Conservation (phyloP, 2,113 vertebrate genomes). For the Clupea harengus region DNA sequence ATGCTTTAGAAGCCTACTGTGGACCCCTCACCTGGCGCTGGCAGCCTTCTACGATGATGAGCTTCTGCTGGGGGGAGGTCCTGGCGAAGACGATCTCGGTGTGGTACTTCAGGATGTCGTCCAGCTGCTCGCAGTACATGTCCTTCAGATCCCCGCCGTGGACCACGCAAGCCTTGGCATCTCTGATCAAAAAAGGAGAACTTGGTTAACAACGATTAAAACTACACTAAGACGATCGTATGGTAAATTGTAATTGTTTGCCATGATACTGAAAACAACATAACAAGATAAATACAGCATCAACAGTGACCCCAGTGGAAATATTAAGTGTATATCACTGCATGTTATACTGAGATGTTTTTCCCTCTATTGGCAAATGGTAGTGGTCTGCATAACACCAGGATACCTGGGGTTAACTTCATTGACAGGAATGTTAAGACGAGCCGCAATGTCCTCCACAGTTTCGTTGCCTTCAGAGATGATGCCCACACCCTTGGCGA, state of each 20-base stretch:
- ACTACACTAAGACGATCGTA: background rate
- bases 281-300: too few relatives aligned
- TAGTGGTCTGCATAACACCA: background rate
- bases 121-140: constrained; percentile 39
- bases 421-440: constrained; percentile 49
- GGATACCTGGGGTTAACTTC: constrained; percentile 51
- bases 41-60: constrained; percentile 52
- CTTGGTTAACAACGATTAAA: background rate
- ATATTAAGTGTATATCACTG: background rate
- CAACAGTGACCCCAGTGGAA: background rate
- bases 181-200: constrained; percentile 18
- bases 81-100: constrained; percentile 54
- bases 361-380: background rate
- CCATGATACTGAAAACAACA: too few relatives aligned
- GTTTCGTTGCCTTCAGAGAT: constrained; percentile 54
- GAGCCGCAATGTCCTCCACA: constrained; percentile 51
- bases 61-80: constrained; percentile 52
- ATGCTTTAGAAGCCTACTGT: too few relatives aligned
- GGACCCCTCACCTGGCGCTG: constrained; percentile 42
- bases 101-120: constrained; percentile 50
- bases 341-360: background rate
- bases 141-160: constrained; percentile 51
- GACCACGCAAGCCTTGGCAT: constrained; percentile 52
- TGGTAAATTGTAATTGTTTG: too few relatives aligned
- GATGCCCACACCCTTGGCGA: constrained; percentile 52